Conservation (phyloP, 2,113 vertebrate species). For the Pterocles orientalis region DNA sequence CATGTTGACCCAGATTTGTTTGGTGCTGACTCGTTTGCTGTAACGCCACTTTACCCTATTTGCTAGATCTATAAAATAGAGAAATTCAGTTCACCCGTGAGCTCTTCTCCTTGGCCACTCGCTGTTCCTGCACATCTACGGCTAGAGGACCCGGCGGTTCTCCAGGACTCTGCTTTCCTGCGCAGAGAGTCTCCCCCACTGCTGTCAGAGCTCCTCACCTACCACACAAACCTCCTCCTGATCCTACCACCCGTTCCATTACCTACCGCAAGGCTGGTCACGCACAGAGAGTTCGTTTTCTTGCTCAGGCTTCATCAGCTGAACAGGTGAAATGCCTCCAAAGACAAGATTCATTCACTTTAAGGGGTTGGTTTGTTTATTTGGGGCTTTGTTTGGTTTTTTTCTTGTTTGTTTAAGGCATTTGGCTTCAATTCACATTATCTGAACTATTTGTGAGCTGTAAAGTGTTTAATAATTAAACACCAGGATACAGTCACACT, state of each 20-base stretch:
- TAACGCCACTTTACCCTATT: background rate
- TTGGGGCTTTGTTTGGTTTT: too few species aligned
- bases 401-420: background rate
- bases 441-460: background rate
- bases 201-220: background rate
- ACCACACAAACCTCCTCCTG: background rate
- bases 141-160: background rate
- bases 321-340: background rate
- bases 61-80: background rate
- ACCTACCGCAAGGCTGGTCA: background rate
- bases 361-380: too few species aligned
- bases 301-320: background rate
- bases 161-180: background rate
- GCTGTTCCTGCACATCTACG: accelerated
- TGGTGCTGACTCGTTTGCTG: background rate
- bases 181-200: background rate
- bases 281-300: background rate
- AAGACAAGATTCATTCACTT: background rate
- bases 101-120: background rate
- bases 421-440: background rate
- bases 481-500: background rate
- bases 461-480: constrained; percentile 10
- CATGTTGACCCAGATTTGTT: background rate
- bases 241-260: background rate
- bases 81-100: background rate